Base-by-base conservation (phyloP, 2,888 invertebrate species). In the Scaptomyza parva region DNA sequence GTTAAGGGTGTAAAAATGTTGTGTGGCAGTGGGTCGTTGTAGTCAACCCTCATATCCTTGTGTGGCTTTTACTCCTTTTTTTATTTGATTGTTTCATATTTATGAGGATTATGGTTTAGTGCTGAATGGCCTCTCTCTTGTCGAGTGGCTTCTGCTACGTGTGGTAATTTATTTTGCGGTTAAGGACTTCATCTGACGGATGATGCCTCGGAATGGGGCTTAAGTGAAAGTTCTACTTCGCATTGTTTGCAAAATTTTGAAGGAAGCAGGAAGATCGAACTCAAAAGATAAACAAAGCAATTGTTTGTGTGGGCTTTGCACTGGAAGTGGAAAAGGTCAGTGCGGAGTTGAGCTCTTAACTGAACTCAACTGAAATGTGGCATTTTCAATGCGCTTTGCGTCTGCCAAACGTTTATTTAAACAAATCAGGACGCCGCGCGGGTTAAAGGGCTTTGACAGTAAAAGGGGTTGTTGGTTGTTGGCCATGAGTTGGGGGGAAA, bases 81-180 rank as follows among this genome's bases (percentile, higher is more conserved):
- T 82, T 79, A 76, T 87, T 82, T 87, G 88, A 87, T 84, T 84
- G 88, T 85, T 87, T 85, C 77, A 77, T 87, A 84, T 84, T 87
- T 85, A 79, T 84, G 83, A 79, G 82, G 83, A 87, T 84, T 87
- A 84, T 72, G 79, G 81, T 51, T 71, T 59, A 81, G 68, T 73
- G 75, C 53, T 66, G 74, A 63, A 66, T 73, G 65, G 24, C 37
- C 48, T 37, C 52, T 61, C 58, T 47, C 39, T 14, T 37, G 26
- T 40, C 60, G 67, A 55, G 72, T 75, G 68, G 48, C 35, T 58
- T 45, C 35, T 57, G 76, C 54, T 78, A 76, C 74, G 76, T 87
- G 82, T 58, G 71, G 67, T 55, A 78, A 83, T 87, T 85, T 85
- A 74, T 84, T 68, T 76, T 68, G 54, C 60, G 69, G 67, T 57